phyloP scores from a whole-genome alignment of 2,113 vertebrate genomes.

The Haemorhous mexicanus region DNA sequence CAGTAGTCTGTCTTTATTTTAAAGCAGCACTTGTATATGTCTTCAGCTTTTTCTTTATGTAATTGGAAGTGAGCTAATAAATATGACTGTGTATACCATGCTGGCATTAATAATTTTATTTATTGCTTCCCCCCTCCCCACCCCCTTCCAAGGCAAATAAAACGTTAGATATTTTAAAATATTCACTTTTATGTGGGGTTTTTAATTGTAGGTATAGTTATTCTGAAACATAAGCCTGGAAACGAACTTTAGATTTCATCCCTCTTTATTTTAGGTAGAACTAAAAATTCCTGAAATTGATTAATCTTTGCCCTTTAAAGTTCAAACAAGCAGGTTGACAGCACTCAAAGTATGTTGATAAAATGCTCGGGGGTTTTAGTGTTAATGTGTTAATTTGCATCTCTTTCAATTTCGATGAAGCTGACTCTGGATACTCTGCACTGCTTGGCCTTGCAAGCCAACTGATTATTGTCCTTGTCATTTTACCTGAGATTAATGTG shows the following conservation, averaged over 20 bases:
- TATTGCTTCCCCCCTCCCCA: not conserved
- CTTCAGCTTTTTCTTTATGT: constrained; percentile 58
- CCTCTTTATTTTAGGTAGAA: not conserved
- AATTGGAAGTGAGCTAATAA: constrained; percentile 36
- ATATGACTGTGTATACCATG: not conserved
- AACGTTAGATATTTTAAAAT: not conserved
- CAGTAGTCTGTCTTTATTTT: constrained; percentile 65
- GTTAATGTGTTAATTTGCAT: not conserved
- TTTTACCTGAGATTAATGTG: not conserved
- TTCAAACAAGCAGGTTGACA: not conserved
- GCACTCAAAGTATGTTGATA: not conserved
- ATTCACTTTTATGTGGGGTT: not conserved
- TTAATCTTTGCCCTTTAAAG: not conserved
- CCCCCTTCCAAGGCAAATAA: not conserved
- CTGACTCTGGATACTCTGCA: not conserved
- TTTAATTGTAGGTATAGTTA: not conserved
- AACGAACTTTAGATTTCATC: not conserved
- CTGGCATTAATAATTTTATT: constrained; percentile 9
- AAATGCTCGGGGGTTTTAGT: not conserved
- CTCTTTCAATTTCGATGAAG: not conserved
- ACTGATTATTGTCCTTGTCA: not conserved
- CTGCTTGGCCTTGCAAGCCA: not conserved
- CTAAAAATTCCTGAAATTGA: not conserved
- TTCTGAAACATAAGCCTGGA: not conserved
- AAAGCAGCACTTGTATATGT: constrained; percentile 46